phyloP scores from a whole-genome alignment of 2,888 invertebrate species.

The Cacoxenus indagator region DNA sequence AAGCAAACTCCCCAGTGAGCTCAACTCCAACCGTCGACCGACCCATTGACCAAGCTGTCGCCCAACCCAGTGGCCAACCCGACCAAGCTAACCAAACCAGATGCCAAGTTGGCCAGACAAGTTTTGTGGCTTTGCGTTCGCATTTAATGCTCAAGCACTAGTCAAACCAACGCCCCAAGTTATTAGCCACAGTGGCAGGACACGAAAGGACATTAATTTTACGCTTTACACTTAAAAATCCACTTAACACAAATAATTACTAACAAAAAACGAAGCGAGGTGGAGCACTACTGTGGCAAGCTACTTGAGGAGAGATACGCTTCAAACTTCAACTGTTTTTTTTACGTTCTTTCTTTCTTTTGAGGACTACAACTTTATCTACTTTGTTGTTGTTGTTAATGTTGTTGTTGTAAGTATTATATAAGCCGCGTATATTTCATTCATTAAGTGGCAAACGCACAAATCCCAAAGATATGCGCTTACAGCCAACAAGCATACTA shows the following conservation, averaged over 20 bases:
- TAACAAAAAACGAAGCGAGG: neutral
- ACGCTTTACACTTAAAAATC: neutral
- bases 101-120: neutral
- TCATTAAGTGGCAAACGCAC: constrained; percentile 14
- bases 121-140: neutral
- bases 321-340: neutral
- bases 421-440: neutral
- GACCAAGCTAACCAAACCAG: neutral
- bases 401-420: neutral
- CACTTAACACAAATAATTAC: constrained; percentile 1
- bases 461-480: constrained; percentile 3
- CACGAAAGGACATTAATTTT: neutral
- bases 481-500: neutral
- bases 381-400: neutral
- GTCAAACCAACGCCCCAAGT: neutral
- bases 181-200: neutral
- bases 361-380: neutral
- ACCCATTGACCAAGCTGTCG: neutral
- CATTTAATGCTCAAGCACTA: neutral
- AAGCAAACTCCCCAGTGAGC: no score
- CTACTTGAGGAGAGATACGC: neutral
- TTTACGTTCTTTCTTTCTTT: neutral
- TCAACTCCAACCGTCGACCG: neutral
- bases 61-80: neutral
- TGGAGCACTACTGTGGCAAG: neutral